Conservation (phyloP, 1,140 invertebrate genomes). For the Ceratoteleas bidentatus region DNA sequence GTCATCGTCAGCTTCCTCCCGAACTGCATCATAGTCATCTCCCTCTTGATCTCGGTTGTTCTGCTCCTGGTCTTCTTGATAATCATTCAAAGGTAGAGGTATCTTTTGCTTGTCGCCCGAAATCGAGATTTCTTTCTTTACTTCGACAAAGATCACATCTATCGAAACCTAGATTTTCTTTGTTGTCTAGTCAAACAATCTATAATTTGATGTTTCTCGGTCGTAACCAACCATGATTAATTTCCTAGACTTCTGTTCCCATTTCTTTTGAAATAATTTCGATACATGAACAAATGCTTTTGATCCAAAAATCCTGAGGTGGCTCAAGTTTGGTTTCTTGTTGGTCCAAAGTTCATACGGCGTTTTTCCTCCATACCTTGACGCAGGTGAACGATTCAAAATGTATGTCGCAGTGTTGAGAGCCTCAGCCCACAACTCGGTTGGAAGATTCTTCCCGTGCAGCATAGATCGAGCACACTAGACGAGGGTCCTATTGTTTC, state of each 20-base stretch:
- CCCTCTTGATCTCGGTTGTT: no score
- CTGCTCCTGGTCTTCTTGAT: no score
- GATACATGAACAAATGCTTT: constrained; percentile 18
- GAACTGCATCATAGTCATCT: no score
- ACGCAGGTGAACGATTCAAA: background rate
- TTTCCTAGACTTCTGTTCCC: constrained; percentile 3
- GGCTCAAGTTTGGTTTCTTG: background rate
- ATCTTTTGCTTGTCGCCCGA: no score
- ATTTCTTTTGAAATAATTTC: background rate
- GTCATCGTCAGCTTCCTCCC: no score
- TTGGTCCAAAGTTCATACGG: constrained; percentile 9
- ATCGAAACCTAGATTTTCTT: constrained; percentile 6
- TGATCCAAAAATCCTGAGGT: constrained; percentile 11
- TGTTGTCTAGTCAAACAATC: constrained; percentile 3
- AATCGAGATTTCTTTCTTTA: no score
- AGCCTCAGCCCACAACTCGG: constrained; percentile 79
- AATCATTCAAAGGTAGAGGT: no score
- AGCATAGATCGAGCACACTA: constrained; percentile 76
- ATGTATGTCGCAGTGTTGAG: constrained; percentile 69
- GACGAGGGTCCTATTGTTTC: constrained; percentile 76
- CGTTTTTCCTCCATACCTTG: background rate
- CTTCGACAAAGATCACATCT: constrained; percentile 1
- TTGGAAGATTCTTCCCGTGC: constrained; percentile 68
- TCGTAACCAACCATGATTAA: constrained; percentile 14
- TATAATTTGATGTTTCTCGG: background rate